phyloP scores from a whole-genome alignment of 2,797 vertebrate genomes.

The Lacerta viridis region DNA sequence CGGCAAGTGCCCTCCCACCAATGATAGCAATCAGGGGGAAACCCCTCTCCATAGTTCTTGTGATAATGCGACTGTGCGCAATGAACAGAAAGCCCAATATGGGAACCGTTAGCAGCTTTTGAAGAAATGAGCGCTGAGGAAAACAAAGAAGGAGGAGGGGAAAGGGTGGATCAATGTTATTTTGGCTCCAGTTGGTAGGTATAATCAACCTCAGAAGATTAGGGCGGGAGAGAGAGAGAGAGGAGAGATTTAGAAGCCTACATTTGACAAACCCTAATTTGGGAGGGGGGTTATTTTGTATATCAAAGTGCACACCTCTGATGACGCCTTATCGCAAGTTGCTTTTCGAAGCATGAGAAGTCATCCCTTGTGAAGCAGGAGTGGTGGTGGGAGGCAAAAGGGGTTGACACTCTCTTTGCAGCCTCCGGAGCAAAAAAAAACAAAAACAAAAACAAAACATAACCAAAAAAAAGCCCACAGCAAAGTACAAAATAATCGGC shows the following conservation, averaged over 20 bases:
- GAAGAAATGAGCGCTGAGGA: conserved; percentile 54
- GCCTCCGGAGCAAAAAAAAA: conserved; percentile 5
- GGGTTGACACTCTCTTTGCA: conserved; percentile 29
- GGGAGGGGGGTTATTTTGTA: conserved; percentile 77
- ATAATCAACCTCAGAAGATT: conserved; percentile 62
- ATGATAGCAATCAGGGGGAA: conserved; percentile 60
- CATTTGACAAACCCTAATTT: conserved; percentile 75
- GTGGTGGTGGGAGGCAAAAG: conserved; percentile 27
- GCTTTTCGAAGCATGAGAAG: conserved; percentile 69
- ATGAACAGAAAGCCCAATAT: conserved; percentile 4
- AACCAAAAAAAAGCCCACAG: conserved; percentile 27
- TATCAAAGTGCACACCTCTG: conserved; percentile 70
- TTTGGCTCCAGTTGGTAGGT: conserved; percentile 74
- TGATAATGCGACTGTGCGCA: conserved; percentile 42
- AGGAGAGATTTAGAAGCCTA: conserved; percentile 59
- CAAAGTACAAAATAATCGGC: background rate
- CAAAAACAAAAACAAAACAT: too few relatives aligned
- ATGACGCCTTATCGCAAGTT: conserved; percentile 73
- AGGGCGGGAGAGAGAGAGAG: background rate
- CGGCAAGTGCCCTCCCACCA: conserved; percentile 13
- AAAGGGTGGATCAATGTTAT: conserved; percentile 73
- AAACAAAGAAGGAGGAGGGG: conserved; percentile 55
- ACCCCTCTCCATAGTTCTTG: conserved; percentile 19
- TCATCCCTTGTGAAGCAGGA: conserved; percentile 47
- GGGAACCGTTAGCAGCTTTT: conserved; percentile 32